Evolutionary conservation across 2,888 invertebrate species (phyloP), one percentile per base, ranked within the genome.

Genomic region (Aphodius granarius): DNA sequence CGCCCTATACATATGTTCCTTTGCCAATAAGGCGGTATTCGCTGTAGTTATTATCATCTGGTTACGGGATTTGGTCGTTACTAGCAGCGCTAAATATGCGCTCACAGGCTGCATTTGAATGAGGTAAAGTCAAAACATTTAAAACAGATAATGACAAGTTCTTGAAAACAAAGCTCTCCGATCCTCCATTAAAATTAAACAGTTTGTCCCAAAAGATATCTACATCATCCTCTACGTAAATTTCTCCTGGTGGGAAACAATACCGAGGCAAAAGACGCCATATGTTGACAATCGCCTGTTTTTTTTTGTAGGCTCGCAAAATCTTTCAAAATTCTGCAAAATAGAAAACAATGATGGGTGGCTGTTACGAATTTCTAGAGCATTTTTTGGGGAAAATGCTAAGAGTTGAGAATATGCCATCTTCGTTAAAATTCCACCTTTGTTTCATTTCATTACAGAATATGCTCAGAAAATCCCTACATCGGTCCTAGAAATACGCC

Each of bases 51-150:
- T 43, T 6, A 3, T 43, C 6, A 43, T 6, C 13, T 13, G 43
- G 43, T 43, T 43, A 13, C 43, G 43, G 6, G 43, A 43, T 43
- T 43, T 43, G 43, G 43, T 43, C 43, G 6, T 2, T 13, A 43
- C 43, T 78, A 17, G 79, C 71, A 63, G 78, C 73, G 21, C 79
- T 79, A 63, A 81, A 81, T 2, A 77, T 78, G 70, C 80, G 62
- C 66, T 82, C 78, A 75, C 78, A 80, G 9, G 79, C 78, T 22
- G 81, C 79, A 73, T 79, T 80, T 15, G 79, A 78, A 71, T 82
- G 80, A 63, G 79, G 78, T 21, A 82, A 66, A 20, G 66, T 63
- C 74, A 81, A 73, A 62, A 76, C 75, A 74, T 76, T 63, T 9
- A 78, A 71, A 18, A 78, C 79, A 78, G 81, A 66, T 19, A 19